A percentile compares a stretch with the other conserved stretches of the same genome.
Evolutionary conservation across 2,113 vertebrate species (phyloP).

Genomic region (Pollachius pollachius): DNA sequence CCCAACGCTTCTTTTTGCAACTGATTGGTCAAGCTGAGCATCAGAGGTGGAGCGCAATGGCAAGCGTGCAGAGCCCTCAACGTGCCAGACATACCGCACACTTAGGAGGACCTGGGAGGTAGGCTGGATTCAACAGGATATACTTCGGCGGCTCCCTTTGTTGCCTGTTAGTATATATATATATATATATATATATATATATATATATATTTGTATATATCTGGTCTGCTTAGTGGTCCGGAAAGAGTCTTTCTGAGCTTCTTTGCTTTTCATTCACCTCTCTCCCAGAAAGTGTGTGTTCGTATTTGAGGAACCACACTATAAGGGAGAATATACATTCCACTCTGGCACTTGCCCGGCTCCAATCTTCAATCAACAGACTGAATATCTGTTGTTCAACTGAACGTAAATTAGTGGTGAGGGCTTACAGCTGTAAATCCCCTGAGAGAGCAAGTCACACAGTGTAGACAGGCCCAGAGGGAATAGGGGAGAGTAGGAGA

Average conservation of each 20-base stretch:
- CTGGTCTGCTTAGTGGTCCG: conserved; percentile 55
- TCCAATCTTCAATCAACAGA: too few species aligned
- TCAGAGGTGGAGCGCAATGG: conserved; percentile 33
- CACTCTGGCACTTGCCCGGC: too few species aligned
- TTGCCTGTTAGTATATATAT: conserved; percentile 50
- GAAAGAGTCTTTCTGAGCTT: conserved; percentile 44
- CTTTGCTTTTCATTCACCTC: conserved; percentile 38
- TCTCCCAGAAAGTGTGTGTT: conserved; percentile 30
- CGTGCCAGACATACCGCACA: conserved; percentile 51
- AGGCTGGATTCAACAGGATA: conserved; percentile 42
- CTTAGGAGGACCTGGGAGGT: conserved; percentile 56
- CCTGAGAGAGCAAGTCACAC: conserved; percentile 8
- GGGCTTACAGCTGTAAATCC: conserved; percentile 27
- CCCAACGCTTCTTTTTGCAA: conserved; percentile 20
- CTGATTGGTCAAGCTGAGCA: conserved; percentile 6
- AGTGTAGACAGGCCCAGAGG: conserved; percentile 25
- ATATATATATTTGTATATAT: too few species aligned
- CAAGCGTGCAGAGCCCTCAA: conserved; percentile 42
- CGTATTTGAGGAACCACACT: conserved; percentile 11
- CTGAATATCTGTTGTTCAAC: too few species aligned
- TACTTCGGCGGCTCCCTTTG: conserved; percentile 55
- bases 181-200: too few species aligned
- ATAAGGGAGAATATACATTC: too few species aligned
- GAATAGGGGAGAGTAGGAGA: not conserved
- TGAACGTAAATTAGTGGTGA: not conserved